These are phyloP conservation scores for Amitus sp. DNA, from an alignment of 2,888 invertebrate genomes.

Conservation along the genomic window DNA sequence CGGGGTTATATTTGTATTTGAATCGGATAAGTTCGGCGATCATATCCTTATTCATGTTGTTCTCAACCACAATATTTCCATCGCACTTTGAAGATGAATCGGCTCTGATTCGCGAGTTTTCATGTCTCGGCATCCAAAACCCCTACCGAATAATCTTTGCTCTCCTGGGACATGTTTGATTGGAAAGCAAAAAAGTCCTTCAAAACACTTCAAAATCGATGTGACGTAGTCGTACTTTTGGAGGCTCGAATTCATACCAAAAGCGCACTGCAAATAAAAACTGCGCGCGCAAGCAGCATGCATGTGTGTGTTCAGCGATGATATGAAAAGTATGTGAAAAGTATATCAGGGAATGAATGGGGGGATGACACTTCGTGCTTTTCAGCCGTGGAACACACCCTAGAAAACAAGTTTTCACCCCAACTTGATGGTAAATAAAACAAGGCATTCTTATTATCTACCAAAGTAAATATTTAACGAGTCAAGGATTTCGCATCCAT, in stretches of 20 bases:
- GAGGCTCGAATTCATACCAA: conserved; percentile 73
- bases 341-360: no score
- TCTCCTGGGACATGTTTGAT: conserved; percentile 80
- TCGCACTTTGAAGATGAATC: conserved; percentile 96
- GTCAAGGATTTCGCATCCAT: no score
- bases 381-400: no score
- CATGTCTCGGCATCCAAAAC: conserved; percentile 89
- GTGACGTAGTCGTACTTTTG: conserved; percentile 79
- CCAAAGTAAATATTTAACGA: no score
- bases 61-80: conserved; percentile 85
- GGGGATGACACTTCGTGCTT: no score
- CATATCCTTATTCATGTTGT: conserved; percentile 91
- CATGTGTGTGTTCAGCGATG: no score
- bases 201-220: conserved; percentile 86
- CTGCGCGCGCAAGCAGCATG: no score
- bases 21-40: conserved; percentile 84
- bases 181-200: conserved; percentile 86
- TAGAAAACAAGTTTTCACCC: no score
- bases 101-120: conserved; percentile 89
- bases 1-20: conserved; percentile 77
- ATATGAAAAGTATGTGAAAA: no score
- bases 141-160: conserved; percentile 91
- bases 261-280: conserved; percentile 65
- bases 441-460: no score
- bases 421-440: no score